These are phyloP conservation scores for Chionomys nivalis DNA, from an alignment of 2,113 vertebrate genomes.

Conservation along the genomic window DNA sequence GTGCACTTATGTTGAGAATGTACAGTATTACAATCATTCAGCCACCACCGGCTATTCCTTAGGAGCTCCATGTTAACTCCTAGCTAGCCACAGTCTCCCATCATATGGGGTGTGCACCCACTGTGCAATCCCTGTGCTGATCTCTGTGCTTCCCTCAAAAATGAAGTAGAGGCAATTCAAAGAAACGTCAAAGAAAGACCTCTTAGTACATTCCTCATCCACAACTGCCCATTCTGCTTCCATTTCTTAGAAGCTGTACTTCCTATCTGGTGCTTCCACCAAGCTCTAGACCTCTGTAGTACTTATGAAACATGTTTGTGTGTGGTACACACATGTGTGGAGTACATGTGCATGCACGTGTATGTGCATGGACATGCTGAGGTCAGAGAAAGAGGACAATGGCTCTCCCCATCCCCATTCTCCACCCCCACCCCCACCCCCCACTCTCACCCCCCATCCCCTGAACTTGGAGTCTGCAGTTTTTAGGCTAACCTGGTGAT, in stretches of 20 bases:
- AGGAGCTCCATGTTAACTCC: not conserved
- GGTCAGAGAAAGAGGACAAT: not conserved
- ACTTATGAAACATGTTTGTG: not conserved
- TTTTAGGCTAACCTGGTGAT: not conserved
- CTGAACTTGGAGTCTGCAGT: not conserved
- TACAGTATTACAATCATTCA: not conserved
- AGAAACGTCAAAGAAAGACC: not conserved
- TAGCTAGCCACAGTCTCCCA: not conserved
- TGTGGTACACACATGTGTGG: not conserved
- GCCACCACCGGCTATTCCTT: not conserved
- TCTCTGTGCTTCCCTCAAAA: not conserved
- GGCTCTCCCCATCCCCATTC: fast-evolving
- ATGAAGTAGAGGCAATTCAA: not conserved
- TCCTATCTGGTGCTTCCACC: not conserved
- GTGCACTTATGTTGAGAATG: not conserved
- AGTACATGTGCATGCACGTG: not conserved
- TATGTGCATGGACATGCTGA: not conserved
- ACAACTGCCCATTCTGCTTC: not conserved
- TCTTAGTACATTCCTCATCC: not conserved
- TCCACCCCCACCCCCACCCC: no score
- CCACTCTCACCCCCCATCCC: not conserved
- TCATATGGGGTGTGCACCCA: not conserved
- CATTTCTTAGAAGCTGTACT: not conserved
- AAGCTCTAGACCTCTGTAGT: not conserved
- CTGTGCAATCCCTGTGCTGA: not conserved